A percentile compares a stretch with the other conserved stretches of the same genome.
These are phyloP conservation scores for Erebia palarica DNA, from an alignment of 2,888 invertebrate species.

Conservation along the genomic window DNA sequence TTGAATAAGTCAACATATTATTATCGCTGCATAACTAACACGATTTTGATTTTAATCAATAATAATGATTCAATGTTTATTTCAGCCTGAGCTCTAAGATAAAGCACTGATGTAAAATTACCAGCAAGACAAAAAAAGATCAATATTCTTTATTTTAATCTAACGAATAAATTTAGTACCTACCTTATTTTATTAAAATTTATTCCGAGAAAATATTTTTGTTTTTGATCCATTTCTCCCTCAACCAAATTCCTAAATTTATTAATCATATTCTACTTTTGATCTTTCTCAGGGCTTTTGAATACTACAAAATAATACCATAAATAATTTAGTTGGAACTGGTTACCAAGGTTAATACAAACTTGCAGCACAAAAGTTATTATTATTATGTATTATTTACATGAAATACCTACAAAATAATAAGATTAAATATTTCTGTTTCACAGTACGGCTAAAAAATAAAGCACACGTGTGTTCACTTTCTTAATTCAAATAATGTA, in stretches of 20 bases:
- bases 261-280: slow-evolving; percentile 17
- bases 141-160: background rate
- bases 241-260: slow-evolving; percentile 11
- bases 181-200: slow-evolving; percentile 6
- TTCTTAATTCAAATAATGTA: no score
- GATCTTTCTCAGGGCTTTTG: slow-evolving; percentile 16
- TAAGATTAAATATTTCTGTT: background rate
- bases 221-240: slow-evolving; percentile 21
- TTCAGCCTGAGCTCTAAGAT: background rate
- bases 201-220: slow-evolving; percentile 19
- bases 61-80: background rate
- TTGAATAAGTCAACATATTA: no score
- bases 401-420: background rate
- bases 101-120: background rate
- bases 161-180: background rate
- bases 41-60: no score
- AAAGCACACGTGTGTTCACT: no score
- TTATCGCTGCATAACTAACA: no score
- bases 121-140: background rate
- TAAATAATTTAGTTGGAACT: background rate
- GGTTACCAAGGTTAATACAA: background rate
- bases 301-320: background rate
- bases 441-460: background rate
- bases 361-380: background rate
- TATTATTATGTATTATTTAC: background rate